Evolutionary conservation across 2,797 vertebrate genomes (phyloP).

Genomic region (Sebastes nivosus): DNA sequence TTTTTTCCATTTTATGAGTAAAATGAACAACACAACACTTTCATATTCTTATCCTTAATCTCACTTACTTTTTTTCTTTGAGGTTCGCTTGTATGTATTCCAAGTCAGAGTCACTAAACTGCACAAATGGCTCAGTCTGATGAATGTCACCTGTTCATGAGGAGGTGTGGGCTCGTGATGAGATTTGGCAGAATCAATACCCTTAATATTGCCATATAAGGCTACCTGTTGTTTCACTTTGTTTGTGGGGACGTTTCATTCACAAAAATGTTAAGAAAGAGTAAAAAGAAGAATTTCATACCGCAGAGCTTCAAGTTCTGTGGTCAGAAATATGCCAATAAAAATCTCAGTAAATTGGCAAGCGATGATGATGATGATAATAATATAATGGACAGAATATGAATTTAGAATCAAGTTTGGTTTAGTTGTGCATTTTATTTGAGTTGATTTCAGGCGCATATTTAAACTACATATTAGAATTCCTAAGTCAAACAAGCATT

Average conservation of each 20-base stretch:
- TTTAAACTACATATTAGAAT: neutral
- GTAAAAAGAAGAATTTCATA: neutral
- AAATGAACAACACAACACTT: conserved; percentile 11
- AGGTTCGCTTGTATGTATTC: neutral
- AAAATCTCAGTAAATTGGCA: neutral
- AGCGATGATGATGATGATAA: neutral
- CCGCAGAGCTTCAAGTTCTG: neutral
- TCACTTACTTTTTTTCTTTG: neutral
- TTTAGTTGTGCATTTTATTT: neutral
- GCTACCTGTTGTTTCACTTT: neutral
- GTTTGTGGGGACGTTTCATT: neutral
- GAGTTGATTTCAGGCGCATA: neutral
- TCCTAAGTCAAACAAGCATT: neutral
- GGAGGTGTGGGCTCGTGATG: neutral
- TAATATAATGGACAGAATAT: neutral
- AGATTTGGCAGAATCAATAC: neutral
- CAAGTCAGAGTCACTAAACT: neutral
- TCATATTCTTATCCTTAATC: neutral
- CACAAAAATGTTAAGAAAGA: neutral
- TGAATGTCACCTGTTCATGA: neutral
- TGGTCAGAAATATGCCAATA: neutral
- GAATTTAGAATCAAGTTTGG: neutral
- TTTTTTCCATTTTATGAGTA: neutral
- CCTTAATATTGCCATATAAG: neutral
- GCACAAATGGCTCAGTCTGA: neutral